phyloP scores from a whole-genome alignment of 2,113 vertebrate species.

The Ibidorhyncha struthersii region DNA sequence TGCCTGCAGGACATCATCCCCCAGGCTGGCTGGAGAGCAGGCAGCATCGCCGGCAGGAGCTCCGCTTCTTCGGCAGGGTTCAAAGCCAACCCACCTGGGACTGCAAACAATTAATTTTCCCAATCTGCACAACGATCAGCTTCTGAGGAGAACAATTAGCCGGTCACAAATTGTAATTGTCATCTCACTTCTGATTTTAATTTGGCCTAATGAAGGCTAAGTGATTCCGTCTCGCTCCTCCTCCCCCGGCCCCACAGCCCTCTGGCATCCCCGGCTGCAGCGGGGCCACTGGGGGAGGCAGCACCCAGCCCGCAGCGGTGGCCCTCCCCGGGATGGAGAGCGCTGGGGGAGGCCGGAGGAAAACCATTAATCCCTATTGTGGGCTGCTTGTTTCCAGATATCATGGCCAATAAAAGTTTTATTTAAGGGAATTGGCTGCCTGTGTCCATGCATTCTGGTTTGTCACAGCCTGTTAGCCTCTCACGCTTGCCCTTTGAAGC shows the following conservation, averaged over 20 bases:
- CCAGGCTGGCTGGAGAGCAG: accelerated
- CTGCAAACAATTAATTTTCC: slow-evolving; percentile 68
- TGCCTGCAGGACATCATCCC: neutral
- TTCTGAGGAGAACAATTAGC: slow-evolving; percentile 73
- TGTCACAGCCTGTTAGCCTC: slow-evolving; percentile 67
- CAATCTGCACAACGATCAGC: slow-evolving; percentile 63
- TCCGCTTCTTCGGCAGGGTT: neutral
- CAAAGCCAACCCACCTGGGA: slow-evolving; percentile 69
- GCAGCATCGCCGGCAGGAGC: neutral
- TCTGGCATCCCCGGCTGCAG: neutral
- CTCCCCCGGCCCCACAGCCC: neutral
- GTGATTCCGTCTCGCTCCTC: slow-evolving; percentile 46
- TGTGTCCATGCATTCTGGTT: neutral
- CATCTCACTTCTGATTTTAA: slow-evolving; percentile 78
- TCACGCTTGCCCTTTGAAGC: neutral
- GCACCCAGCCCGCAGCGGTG: neutral
- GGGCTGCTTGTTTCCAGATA: slow-evolving; percentile 1
- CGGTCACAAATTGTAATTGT: slow-evolving; percentile 77
- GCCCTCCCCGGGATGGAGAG: neutral
- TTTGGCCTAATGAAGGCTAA: slow-evolving; percentile 77
- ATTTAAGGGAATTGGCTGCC: slow-evolving; percentile 68
- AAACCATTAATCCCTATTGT: neutral
- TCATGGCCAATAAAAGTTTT: neutral
- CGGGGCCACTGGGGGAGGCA: neutral
- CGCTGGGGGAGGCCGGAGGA: neutral